Conservation (phyloP, 2,888 invertebrate species). For the Amblyjoppa fuscipennis region DNA sequence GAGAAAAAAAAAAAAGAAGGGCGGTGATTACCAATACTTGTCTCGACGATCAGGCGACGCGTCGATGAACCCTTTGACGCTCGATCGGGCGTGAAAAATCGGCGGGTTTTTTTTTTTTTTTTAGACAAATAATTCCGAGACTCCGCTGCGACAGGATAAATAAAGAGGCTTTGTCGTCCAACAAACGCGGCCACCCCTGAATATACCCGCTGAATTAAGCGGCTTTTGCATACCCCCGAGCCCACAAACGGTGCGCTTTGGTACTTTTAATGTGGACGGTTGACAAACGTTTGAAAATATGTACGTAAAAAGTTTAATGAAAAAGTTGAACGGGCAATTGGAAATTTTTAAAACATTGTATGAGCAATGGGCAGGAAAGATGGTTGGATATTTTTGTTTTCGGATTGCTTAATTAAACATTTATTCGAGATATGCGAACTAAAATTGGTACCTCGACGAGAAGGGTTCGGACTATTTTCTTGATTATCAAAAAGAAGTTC, state of each 20-base stretch:
- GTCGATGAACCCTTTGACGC: conserved; percentile 67
- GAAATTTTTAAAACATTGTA: background rate
- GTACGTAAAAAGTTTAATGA: too few relatives aligned
- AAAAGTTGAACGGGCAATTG: too few relatives aligned
- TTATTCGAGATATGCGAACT: too few relatives aligned
- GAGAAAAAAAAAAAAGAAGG: conserved; percentile 42
- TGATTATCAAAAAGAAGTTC: too few relatives aligned
- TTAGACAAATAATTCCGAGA: conserved; percentile 42
- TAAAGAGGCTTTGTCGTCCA: conserved; percentile 29
- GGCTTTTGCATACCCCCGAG: background rate
- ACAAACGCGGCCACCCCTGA: conserved; percentile 49
- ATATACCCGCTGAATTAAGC: conserved; percentile 2
- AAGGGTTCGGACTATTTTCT: too few relatives aligned
- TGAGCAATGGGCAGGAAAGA: background rate
- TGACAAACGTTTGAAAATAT: background rate
- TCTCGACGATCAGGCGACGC: conserved; percentile 68
- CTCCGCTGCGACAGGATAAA: conserved; percentile 29
- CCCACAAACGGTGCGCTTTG: background rate
- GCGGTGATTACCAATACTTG: conserved; percentile 59
- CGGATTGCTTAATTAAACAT: too few relatives aligned
- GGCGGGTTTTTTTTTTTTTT: conserved; percentile 37
- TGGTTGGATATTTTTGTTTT: background rate
- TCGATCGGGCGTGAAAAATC: conserved; percentile 62
- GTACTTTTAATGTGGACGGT: background rate
- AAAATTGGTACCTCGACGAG: too few relatives aligned